Percentiles rank a stretch among this genome's conserved stretches.
phyloP scores from a whole-genome alignment of 2,888 invertebrate genomes.

The Leptinotarsa rubiginosa region DNA sequence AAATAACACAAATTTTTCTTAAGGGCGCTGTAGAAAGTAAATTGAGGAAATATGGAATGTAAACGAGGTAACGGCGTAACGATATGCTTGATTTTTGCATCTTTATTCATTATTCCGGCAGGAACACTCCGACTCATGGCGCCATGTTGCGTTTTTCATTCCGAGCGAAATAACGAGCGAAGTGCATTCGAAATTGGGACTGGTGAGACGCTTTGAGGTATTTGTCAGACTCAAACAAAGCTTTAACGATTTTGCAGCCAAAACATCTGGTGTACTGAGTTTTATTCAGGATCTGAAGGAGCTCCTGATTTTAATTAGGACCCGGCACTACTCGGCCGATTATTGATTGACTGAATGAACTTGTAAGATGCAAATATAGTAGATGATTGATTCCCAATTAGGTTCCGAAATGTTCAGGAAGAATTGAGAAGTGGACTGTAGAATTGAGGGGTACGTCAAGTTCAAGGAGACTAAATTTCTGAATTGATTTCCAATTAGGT shows the following conservation, averaged over 20 bases:
- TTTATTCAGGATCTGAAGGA: background rate
- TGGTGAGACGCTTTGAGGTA: constrained; percentile 1
- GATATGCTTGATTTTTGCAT: constrained; percentile 51
- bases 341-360: background rate
- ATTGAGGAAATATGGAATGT: constrained; percentile 49
- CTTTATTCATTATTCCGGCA: constrained; percentile 48
- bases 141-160: background rate
- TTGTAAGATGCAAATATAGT: too few species aligned
- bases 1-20: constrained; percentile 23
- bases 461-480: too few species aligned
- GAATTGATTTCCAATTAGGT: too few species aligned
- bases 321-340: background rate
- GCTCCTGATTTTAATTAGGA: background rate
- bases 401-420: too few species aligned
- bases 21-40: constrained; percentile 34
- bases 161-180: constrained; percentile 5
- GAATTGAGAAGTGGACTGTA: too few species aligned
- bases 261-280: background rate
- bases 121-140: constrained; percentile 12
- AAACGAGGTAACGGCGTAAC: constrained; percentile 50
- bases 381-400: too few species aligned
- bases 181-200: constrained; percentile 3
- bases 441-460: too few species aligned
- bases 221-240: constrained; percentile 9
- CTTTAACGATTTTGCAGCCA: background rate